Evolutionary conservation across 1,140 invertebrate genomes (phyloP), one percentile per base, ranked within the genome.

Genomic region (Aradophagus sp.): DNA sequence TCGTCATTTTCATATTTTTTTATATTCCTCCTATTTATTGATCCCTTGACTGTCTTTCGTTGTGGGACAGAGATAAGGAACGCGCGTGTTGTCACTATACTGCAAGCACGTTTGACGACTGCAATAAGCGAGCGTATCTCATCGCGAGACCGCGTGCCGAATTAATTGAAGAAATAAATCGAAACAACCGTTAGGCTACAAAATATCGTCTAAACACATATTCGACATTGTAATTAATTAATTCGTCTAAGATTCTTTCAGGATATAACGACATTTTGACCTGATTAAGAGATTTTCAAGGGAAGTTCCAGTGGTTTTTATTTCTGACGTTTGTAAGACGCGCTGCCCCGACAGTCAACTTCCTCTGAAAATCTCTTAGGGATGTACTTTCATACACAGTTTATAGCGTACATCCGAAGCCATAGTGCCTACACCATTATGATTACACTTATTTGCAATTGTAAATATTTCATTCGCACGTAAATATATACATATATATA

Each of bases 351-450:
- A 34, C 32, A 20, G 32, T 29, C 4, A 14, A 70, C 76, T 78
- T 78, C 76, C 70, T 69, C 69, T 65, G 68, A 53, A 81, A 82
- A 76, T 76, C 78, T 80, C 78, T 81, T 80, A 77, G 80, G 83
- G 80, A 86, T 85, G 81, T 85, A 85, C 83, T 66, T 81, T 83
- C 80, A 83, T 77, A 76, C 79, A 82, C 80, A 84, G 79, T 77
- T 85, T 85, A 68, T 68, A 83, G 82, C 78, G 83, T 85, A 85
- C 79, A 81, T 86, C 83, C 82, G 80, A 85, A 86, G 84, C 84
- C 84, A 86, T 86, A 86, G 84, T 86, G 84, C 84, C 84, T 86
- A 85, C 79, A 84, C 78, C 78, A 79, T 81, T 78, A 83, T 76
- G 74, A 83, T 82, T 79, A 82, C 75, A 78, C 73, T 73, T 78